Percentiles rank a stretch among this genome's conserved stretches.
These are phyloP conservation scores for Salvator merianae DNA, from an alignment of 2,113 vertebrate genomes.

Conservation along the genomic window DNA sequence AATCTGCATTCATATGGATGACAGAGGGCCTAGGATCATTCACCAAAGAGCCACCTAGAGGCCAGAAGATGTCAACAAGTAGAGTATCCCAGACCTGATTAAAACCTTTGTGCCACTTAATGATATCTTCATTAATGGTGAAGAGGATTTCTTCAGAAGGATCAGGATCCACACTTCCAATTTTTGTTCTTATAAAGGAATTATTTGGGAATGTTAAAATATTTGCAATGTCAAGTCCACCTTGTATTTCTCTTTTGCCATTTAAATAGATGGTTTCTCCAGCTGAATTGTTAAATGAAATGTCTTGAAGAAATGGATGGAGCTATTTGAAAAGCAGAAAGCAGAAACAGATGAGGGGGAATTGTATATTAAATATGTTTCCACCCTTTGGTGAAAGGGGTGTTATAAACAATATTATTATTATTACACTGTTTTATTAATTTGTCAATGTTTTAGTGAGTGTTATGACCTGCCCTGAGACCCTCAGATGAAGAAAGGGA, in stretches of 20 bases:
- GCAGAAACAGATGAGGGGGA: too few relatives aligned
- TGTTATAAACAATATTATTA: too few relatives aligned
- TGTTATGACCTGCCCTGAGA: too few relatives aligned
- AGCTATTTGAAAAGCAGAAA: neutral
- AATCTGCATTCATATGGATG: too few relatives aligned
- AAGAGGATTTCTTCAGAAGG: neutral
- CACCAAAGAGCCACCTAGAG: too few relatives aligned
- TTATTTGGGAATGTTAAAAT: neutral
- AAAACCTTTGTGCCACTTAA: neutral
- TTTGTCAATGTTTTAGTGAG: too few relatives aligned
- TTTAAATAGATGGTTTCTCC: neutral
- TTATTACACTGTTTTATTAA: too few relatives aligned
- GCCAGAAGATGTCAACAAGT: too few relatives aligned
- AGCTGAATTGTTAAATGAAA: constrained; percentile 1
- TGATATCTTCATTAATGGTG: neutral
- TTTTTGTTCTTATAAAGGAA: neutral
- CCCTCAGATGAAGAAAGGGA: too few relatives aligned
- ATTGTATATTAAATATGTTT: too few relatives aligned
- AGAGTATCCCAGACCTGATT: neutral
- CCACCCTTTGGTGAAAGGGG: too few relatives aligned
- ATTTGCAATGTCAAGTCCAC: neutral
- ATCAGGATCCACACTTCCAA: neutral
- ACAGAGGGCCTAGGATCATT: too few relatives aligned
- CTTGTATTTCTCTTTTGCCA: neutral
- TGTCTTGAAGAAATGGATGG: neutral